These are phyloP conservation scores for Phalanger gymnotis DNA, from an alignment of 2,797 vertebrate genomes.

Conservation along the genomic window DNA sequence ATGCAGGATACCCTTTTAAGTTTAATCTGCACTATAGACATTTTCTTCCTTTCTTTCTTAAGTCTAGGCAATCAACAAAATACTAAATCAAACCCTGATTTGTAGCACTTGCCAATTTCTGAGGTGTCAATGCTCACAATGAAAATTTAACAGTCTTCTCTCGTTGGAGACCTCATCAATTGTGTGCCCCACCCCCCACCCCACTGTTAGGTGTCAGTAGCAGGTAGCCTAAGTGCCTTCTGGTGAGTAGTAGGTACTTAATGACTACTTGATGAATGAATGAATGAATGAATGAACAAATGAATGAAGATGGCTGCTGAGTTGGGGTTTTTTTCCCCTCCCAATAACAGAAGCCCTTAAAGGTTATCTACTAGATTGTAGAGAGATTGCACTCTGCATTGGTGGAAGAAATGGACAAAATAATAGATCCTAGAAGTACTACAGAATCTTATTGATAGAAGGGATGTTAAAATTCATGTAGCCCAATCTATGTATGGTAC, in stretches of 20 bases:
- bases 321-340: neutral
- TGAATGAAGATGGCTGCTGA: neutral
- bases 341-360: neutral
- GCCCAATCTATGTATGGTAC: neutral
- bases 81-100: neutral
- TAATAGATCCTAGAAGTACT: neutral
- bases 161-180: neutral
- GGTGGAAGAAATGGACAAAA: neutral
- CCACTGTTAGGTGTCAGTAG: neutral
- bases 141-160: neutral
- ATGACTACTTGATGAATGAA: neutral
- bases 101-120: neutral
- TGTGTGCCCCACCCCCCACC: too few relatives aligned
- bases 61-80: neutral
- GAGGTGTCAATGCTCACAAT: neutral
- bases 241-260: neutral
- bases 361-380: neutral
- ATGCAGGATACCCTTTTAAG: neutral
- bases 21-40: neutral
- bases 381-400: neutral
- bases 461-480: neutral
- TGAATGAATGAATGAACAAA: neutral
- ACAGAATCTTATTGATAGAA: neutral
- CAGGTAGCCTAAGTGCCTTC: neutral
- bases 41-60: neutral